Conservation (phyloP, 53 echinoderm and acorn worm genomes). For the Holothuria scabra region DNA sequence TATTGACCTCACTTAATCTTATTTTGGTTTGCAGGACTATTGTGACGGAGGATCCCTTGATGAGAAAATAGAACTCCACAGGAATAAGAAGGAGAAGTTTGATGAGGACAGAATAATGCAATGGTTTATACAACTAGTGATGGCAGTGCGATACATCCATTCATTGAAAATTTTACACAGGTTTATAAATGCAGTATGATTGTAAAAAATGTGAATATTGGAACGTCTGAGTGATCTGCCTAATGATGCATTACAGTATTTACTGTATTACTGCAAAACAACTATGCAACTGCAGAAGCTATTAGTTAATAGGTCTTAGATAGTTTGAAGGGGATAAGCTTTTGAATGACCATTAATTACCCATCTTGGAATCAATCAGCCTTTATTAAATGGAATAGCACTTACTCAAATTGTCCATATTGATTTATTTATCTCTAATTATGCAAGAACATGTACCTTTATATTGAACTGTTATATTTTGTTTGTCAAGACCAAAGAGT, state of each 20-base stretch:
- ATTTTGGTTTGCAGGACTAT: slow-evolving; percentile 79
- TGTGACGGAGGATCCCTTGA: slow-evolving; percentile 96
- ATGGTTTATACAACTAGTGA: slow-evolving; percentile 92
- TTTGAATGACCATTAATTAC: too few relatives aligned
- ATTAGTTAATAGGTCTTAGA: too few relatives aligned
- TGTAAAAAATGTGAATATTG: not conserved
- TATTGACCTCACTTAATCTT: too few relatives aligned
- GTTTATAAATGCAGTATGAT: slow-evolving; percentile 30
- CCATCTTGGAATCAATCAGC: too few relatives aligned
- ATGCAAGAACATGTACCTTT: too few relatives aligned
- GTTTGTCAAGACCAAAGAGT: too few relatives aligned
- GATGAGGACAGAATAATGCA: slow-evolving; percentile 81
- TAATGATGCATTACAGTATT: not conserved
- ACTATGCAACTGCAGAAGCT: not conserved
- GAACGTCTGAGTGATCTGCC: not conserved
- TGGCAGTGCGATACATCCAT: slow-evolving; percentile 98
- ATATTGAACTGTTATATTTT: too few relatives aligned
- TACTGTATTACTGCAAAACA: not conserved
- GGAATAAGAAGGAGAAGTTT: slow-evolving; percentile 53
- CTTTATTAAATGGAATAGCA: too few relatives aligned
- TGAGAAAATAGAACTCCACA: slow-evolving; percentile 70
- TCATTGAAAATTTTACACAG: slow-evolving; percentile 92
- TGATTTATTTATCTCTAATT: too few relatives aligned
- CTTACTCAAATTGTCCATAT: too few relatives aligned
- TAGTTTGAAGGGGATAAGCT: too few relatives aligned